Evolutionary conservation across 2,888 invertebrate genomes (phyloP), one percentile per base, ranked within the genome.

Genomic region (Cheilosia variabilis): DNA sequence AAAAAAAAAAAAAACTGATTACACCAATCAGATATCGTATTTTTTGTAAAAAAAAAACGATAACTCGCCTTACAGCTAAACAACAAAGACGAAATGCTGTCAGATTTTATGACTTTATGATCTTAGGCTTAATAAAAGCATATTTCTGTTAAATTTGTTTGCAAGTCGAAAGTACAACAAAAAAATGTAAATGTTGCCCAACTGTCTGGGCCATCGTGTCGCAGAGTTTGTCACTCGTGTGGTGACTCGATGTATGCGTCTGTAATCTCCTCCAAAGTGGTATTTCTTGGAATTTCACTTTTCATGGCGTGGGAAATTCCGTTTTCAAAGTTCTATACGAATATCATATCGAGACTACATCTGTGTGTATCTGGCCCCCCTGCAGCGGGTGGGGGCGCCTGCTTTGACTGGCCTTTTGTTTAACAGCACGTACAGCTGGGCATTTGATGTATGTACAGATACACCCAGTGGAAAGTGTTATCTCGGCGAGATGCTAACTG

Each of bases 261-360:
- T 81, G 55, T 52, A 81, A 69, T 69, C 75, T 76, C 69, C 75
- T 76, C 69, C 75, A 62, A 62, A 43, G 80, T 68, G 63, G 62
- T 72, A 58, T 15, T 82, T 78, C 83, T 52, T 17, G 69, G 83
- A 83, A 83, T 78, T 83, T 83, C 73, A 78, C 72, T 78, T 78
- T 83, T 69, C 52, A 47, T 68, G 73, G 37, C 78, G 83, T 83
- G 83, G 83, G 83, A 83, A 78, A 83, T 63, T 73, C 17, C 63
- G 27, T 78, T 73, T 78, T 83, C 68, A 22, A 68, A 75, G 50
- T 81, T 63, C 43, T 13, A 37, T 37, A 37, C 68, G 45, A 50
- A 45, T 31, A 9, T 31, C 31, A 9, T 13, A 37, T 37, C 37
- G 37, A 37, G 37, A 10, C 41, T 41, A 17, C 17, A 60, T 53